Evolutionary conservation across 2,797 vertebrate genomes (phyloP).

Genomic region (Aulostomus chinensis): DNA sequence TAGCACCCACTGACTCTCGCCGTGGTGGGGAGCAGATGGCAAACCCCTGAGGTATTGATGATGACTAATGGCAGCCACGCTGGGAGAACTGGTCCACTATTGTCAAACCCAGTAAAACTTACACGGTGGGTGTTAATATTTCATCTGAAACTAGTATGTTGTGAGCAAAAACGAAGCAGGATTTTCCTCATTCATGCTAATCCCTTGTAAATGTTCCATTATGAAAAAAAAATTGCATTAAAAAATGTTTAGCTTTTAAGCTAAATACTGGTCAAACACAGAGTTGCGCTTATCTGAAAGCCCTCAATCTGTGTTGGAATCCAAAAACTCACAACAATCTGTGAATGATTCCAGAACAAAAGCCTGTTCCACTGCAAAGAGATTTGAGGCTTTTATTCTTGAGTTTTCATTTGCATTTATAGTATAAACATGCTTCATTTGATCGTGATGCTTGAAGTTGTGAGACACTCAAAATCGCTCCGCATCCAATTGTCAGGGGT

Average conservation of each 20-base stretch:
- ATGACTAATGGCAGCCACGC: conserved; percentile 60
- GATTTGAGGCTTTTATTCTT: conserved; percentile 3
- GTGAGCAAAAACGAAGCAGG: no score
- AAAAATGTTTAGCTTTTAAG: no score
- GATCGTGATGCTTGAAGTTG: conserved; percentile 8
- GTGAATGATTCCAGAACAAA: no score
- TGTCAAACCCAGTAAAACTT: not conserved
- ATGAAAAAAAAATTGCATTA: no score
- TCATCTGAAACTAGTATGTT: not conserved
- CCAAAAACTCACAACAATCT: no score
- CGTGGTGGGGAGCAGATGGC: conserved; percentile 39
- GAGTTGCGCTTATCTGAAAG: no score
- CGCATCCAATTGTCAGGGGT: conserved; percentile 10
- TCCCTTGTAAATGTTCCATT: no score
- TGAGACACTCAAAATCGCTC: conserved; percentile 29
- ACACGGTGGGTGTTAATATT: not conserved
- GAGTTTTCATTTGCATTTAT: conserved; percentile 32
- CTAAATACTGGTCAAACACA: no score
- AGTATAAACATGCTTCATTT: conserved; percentile 31
- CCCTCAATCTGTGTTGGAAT: no score
- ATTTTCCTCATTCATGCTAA: no score
- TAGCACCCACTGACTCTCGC: conserved; percentile 51
- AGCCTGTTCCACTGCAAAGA: conserved; percentile 1
- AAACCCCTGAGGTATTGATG: conserved; percentile 61
- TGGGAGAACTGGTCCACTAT: conserved; percentile 26